Conservation (phyloP, 2,113 vertebrate species). For the Vulpes ferrilata region DNA sequence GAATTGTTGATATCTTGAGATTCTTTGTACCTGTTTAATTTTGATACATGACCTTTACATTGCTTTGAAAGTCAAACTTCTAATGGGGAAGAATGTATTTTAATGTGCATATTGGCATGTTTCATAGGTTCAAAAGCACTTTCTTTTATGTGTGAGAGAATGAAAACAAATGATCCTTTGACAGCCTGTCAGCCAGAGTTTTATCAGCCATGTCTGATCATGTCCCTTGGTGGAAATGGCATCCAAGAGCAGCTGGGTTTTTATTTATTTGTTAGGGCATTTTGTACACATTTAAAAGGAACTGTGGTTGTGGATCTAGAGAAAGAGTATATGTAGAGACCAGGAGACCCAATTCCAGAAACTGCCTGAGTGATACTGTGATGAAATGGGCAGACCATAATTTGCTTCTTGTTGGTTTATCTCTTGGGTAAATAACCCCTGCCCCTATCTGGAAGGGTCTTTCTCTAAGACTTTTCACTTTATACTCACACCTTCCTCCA, state of each 20-base stretch:
- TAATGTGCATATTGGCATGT: background rate
- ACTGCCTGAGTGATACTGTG: background rate
- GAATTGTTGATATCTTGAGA: conserved; percentile 27
- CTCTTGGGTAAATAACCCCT: background rate
- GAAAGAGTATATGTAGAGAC: background rate
- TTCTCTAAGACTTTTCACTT: background rate
- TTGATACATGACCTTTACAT: conserved; percentile 20
- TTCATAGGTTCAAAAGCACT: background rate
- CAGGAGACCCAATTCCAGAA: background rate
- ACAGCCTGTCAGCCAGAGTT: conserved; percentile 43
- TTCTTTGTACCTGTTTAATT: conserved; percentile 26
- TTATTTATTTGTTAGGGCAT: conserved; percentile 1
- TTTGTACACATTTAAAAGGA: conserved; percentile 34
- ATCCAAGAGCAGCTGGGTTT: background rate
- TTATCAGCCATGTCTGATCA: conserved; percentile 33
- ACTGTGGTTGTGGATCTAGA: background rate
- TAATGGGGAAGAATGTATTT: conserved; percentile 50
- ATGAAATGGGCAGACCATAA: background rate
- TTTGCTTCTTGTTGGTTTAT: background rate
- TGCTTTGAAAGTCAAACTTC: conserved; percentile 52
- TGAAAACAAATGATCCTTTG: conserved; percentile 56
- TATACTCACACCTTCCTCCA: background rate
- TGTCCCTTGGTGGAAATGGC: conserved; percentile 1
- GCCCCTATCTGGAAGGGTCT: background rate
- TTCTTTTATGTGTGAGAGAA: conserved; percentile 20